Evolutionary conservation across 2,113 vertebrate genomes (phyloP), one percentile per base, ranked within the genome.

Genomic region (Apeltes quadracus): DNA sequence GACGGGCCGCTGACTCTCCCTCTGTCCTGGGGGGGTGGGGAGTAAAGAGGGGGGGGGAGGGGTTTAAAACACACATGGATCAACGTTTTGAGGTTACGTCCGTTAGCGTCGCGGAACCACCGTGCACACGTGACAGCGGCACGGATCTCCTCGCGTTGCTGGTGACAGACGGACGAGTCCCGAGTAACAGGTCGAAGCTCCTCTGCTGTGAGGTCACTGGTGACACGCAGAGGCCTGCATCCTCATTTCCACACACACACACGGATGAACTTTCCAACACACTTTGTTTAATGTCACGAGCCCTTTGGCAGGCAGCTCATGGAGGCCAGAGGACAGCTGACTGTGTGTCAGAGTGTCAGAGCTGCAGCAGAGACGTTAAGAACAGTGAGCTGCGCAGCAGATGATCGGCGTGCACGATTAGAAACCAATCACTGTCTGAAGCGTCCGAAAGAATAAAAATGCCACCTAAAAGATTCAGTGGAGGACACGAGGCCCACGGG

Each of bases 1-100:
- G 81, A 95, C 44, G 0, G 95, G 95, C n/a, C 95, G 88, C 32
- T 93, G 95, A 14, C 91, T 91, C 81, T 98, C 96, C 34, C 93
- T 90, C 14, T 94, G 93, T 10, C 95, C 97, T 98, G 92, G 9
- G 56, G 0, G 53, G 36, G 48, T 29, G 46, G 61, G 41, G 81
- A 0, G 25, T n/a, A n/a, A 7, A 0, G 25, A 10, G 9, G n/a
- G 3, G 23, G 29, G 11, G 14, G 36, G 48, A 22, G 5, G 16
- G 29, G 29, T 32, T 5, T 3, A 32, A 3, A 32, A 32, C 3
- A 32, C 5, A 32, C 29, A 32, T 32, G 29, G 5, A 3, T 32
- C 3, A 32, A 5, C 29, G 29, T 5, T 3, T 32, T 32, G 29
- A 32, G 29, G 29, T 5, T 5, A 5, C 29, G 29, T 32, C 5